Base-by-base conservation (phyloP, 2,113 vertebrate genomes). In the Paradisaea rubra region DNA sequence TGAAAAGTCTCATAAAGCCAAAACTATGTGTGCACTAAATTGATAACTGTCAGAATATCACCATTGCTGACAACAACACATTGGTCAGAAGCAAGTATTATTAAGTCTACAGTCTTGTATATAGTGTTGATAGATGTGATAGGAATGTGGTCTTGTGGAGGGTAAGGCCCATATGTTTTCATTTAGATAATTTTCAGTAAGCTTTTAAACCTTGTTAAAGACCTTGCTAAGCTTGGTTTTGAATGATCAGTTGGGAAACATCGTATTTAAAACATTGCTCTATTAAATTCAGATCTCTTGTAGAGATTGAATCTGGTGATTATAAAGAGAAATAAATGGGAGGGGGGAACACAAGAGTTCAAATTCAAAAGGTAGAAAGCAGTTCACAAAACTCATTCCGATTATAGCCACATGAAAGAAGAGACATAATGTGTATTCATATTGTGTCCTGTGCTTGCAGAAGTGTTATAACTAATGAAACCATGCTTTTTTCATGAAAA, bases 201-300 rank as follows among this genome's bases (percentile, higher is more conserved):
- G 82, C 68, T 93, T 95, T 83, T 94, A 86, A 90, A 93, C 81
- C 86, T 88, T 86, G 17, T 64, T 96, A 80, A 95, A 92, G 83
- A 81, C 10, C 35, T 74, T 90, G 52, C 68, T 94, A 84, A 77
- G 56, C 52, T 94, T 74, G 33, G 39, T 47, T 96, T 93, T 86
- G 47, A 91, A 88, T 59, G 60, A 86, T 92, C 52, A 44, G 72
- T 71, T 92, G 83, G 86, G 76, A 93, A 92, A 74, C 59, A 90
- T 49, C 23, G 8, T 82, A 79, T 92, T 86, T 88, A 63, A 88
- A 90, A 77, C 44, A 63, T 81, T 78, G 27, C 18, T 83, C 27
- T 77, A 14, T 90, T 81, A 88, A 70, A 86, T 82, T 80, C 23
- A 39, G 13, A 60, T 81, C 39, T 92, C 28, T 69, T 80, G 23